phyloP scores from a whole-genome alignment of 2,113 vertebrate species.

The Oreotrochilus melanogaster region DNA sequence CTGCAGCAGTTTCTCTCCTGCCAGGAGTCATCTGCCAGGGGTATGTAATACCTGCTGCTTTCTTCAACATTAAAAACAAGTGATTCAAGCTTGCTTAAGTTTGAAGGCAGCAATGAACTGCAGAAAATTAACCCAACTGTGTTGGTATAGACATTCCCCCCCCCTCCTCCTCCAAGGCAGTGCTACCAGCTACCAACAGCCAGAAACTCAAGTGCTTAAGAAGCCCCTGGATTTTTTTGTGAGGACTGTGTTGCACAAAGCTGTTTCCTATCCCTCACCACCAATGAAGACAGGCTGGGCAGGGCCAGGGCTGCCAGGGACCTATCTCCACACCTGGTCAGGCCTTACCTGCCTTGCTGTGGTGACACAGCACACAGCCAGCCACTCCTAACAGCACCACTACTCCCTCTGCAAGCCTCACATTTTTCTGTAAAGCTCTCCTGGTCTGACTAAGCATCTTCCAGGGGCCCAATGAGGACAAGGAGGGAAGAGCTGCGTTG shows the following conservation, averaged over 20 bases:
- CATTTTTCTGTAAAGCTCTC: rapidly evolving
- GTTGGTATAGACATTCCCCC: not conserved
- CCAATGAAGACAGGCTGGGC: not conserved
- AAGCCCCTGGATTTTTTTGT: not conserved
- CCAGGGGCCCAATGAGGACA: rapidly evolving
- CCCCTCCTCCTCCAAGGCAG: not conserved
- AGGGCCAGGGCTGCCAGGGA: not conserved
- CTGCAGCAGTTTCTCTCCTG: not conserved
- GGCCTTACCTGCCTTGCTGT: not conserved
- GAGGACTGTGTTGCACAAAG: not conserved
- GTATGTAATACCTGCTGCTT: rapidly evolving
- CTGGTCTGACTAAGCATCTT: not conserved
- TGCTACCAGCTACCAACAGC: not conserved
- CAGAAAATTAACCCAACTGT: not conserved
- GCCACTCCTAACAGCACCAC: not conserved
- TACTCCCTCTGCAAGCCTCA: not conserved
- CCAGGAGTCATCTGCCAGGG: not conserved
- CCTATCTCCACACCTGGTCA: rapidly evolving
- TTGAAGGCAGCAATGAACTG: not conserved
- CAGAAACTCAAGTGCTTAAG: not conserved
- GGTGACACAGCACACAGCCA: not conserved
- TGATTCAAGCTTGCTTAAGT: not conserved
- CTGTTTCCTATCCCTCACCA: not conserved
- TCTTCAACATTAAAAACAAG: rapidly evolving
- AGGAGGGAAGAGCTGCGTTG: not conserved